These are phyloP conservation scores for Plusia festucae DNA, from an alignment of 2,888 invertebrate species.

Conservation along the genomic window DNA sequence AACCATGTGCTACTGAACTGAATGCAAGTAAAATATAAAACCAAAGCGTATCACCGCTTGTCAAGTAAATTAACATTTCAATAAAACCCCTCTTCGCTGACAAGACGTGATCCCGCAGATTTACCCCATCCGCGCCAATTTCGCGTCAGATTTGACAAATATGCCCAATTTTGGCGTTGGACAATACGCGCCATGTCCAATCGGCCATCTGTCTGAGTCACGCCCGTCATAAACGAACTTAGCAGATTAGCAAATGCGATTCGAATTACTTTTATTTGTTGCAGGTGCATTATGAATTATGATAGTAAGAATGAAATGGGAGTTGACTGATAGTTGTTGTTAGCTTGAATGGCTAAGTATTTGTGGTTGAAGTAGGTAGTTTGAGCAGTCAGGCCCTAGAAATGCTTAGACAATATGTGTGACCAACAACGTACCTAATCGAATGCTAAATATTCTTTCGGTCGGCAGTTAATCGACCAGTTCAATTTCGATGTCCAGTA, in stretches of 20 bases:
- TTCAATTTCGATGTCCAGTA: too few relatives aligned
- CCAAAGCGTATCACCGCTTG: constrained; percentile 11
- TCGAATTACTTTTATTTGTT: constrained; percentile 64
- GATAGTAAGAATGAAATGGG: background rate
- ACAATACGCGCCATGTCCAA: constrained; percentile 67
- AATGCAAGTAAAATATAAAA: background rate
- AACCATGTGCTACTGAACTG: too few relatives aligned
- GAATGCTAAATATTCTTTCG: too few relatives aligned
- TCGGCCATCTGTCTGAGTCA: constrained; percentile 74
- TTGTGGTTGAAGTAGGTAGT: background rate
- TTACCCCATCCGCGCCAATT: constrained; percentile 75
- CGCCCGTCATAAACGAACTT: constrained; percentile 76
- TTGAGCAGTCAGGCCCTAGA: background rate
- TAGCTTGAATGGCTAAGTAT: background rate
- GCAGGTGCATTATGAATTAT: constrained; percentile 71
- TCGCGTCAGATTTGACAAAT: constrained; percentile 79
- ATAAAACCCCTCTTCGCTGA: constrained; percentile 41
- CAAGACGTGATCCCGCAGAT: constrained; percentile 50
- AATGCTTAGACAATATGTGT: too few relatives aligned
- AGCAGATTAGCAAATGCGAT: constrained; percentile 71
- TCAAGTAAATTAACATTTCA: constrained; percentile 52
- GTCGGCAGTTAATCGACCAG: too few relatives aligned
- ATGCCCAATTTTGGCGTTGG: constrained; percentile 67
- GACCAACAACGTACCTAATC: too few relatives aligned
- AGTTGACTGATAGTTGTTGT: background rate